A percentile compares a stretch with the other conserved stretches of the same genome.
These are phyloP conservation scores for Sternarchorhynchus goeldii DNA, from an alignment of 2,797 vertebrate genomes.

Conservation along the genomic window DNA sequence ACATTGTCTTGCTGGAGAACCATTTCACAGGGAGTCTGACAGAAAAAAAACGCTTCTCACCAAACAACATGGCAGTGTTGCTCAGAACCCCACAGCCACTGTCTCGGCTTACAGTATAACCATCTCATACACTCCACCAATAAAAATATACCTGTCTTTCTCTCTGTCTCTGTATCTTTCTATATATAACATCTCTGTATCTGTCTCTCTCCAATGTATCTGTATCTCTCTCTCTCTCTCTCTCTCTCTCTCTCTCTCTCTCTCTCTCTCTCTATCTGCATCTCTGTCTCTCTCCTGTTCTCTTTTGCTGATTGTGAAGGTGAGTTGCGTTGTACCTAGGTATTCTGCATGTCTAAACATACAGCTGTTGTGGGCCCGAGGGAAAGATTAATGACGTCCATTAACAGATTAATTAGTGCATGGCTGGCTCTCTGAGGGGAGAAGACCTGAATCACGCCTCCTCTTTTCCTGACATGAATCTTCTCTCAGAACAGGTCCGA, in stretches of 20 bases:
- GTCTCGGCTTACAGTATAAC: neutral
- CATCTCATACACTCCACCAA: neutral
- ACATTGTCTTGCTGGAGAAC: constrained; percentile 17
- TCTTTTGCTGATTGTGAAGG: neutral
- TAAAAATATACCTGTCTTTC: neutral
- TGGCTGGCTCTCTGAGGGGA: constrained; percentile 40
- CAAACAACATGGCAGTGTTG: neutral
- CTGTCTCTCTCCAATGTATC: neutral
- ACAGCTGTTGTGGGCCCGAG: constrained; percentile 42
- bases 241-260: neutral
- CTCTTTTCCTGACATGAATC: constrained; percentile 1
- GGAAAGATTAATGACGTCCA: constrained; percentile 47
- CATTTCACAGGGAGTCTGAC: constrained; percentile 16
- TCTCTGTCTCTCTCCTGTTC: neutral
- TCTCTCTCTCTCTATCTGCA: neutral
- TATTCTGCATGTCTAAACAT: constrained; percentile 38
- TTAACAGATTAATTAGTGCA: constrained; percentile 57
- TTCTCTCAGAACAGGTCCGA: neutral
- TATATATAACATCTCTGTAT: neutral
- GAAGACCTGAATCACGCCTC: constrained; percentile 21
- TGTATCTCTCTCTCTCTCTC: neutral
- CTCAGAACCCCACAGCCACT: neutral
- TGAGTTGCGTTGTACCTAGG: constrained; percentile 17
- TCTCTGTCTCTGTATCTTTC: neutral
- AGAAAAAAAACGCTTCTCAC: constrained; percentile 19